A percentile compares a stretch with the other conserved stretches of the same genome.
Evolutionary conservation across 2,888 invertebrate genomes (phyloP).

Genomic region (Parascotia fuliginaria): DNA sequence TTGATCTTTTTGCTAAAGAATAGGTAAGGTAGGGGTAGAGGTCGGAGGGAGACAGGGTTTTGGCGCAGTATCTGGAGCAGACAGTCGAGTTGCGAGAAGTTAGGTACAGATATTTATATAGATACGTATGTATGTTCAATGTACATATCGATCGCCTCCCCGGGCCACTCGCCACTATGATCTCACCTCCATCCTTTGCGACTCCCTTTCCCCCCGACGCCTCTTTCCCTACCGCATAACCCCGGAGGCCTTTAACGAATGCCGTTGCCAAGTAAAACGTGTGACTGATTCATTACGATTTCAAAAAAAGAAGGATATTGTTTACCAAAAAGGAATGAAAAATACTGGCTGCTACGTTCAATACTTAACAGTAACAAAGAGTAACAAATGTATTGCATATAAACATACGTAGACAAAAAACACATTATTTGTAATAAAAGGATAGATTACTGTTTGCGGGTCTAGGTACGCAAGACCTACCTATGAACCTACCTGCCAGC

Average conservation of each 20-base stretch:
- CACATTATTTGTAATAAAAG: too few relatives aligned
- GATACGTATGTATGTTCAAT: slow-evolving; percentile 84
- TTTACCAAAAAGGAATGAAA: background rate
- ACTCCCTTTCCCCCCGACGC: slow-evolving; percentile 61
- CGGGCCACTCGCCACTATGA: slow-evolving; percentile 85
- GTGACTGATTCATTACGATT: slow-evolving; percentile 39
- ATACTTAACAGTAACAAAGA: too few relatives aligned
- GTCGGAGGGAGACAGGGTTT: slow-evolving; percentile 70
- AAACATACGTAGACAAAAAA: too few relatives aligned
- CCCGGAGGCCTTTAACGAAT: slow-evolving; percentile 73
- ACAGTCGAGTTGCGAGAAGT: slow-evolving; percentile 84
- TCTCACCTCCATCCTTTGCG: slow-evolving; percentile 84
- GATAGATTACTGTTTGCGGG: too few relatives aligned
- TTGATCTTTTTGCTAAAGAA: slow-evolving; percentile 54
- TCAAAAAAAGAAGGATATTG: background rate
- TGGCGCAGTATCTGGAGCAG: slow-evolving; percentile 85
- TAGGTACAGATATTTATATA: slow-evolving; percentile 83
- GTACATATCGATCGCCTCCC: slow-evolving; percentile 86
- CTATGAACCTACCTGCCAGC: too few relatives aligned
- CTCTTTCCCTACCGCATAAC: slow-evolving; percentile 67
- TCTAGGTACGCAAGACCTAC: too few relatives aligned
- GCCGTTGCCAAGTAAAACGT: slow-evolving; percentile 51
- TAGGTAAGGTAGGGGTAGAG: slow-evolving; percentile 57
- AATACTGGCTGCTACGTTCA: background rate
- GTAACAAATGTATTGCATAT: too few relatives aligned